Evolutionary conservation across 2,888 invertebrate genomes (phyloP).

Genomic region (Tetanocera ferruginea): DNA sequence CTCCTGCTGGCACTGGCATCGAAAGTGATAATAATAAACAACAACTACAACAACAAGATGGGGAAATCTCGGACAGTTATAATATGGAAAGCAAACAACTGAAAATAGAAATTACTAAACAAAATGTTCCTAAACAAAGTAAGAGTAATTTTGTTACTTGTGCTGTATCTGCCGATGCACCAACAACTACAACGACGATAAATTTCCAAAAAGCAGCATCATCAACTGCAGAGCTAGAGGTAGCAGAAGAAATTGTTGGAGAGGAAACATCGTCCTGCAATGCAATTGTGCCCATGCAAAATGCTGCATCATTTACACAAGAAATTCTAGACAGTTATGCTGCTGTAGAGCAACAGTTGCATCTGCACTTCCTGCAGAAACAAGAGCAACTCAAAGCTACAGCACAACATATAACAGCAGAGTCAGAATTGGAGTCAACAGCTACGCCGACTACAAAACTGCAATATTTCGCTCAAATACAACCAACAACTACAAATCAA

Average conservation of each 20-base stretch:
- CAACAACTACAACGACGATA: not conserved
- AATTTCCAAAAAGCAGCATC: not conserved
- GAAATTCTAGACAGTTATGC: constrained; percentile 23
- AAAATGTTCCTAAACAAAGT: constrained; percentile 51
- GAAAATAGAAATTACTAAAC: constrained; percentile 51
- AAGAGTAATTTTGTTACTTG: constrained; percentile 5
- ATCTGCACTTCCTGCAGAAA: constrained; percentile 31
- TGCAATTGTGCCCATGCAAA: too few species aligned
- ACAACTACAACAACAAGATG: constrained; percentile 31
- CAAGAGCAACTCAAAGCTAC: constrained; percentile 7
- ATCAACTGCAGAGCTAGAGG: constrained; percentile 4
- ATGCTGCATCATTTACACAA: constrained; percentile 3
- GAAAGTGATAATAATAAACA: constrained; percentile 37
- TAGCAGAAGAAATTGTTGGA: constrained; percentile 5
- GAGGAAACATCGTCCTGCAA: not conserved
- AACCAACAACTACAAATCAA: constrained; percentile 25
- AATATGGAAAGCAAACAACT: constrained; percentile 56
- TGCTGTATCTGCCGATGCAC: not conserved
- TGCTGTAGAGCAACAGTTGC: constrained; percentile 14
- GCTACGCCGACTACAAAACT: not conserved
- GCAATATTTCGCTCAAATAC: constrained; percentile 28
- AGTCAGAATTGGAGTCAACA: not conserved
- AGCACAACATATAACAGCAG: not conserved
- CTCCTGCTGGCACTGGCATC: constrained; percentile 12
- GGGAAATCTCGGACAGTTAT: constrained; percentile 21